Evolutionary conservation across 2,797 vertebrate species (phyloP).

Genomic region (Balearica regulorum): DNA sequence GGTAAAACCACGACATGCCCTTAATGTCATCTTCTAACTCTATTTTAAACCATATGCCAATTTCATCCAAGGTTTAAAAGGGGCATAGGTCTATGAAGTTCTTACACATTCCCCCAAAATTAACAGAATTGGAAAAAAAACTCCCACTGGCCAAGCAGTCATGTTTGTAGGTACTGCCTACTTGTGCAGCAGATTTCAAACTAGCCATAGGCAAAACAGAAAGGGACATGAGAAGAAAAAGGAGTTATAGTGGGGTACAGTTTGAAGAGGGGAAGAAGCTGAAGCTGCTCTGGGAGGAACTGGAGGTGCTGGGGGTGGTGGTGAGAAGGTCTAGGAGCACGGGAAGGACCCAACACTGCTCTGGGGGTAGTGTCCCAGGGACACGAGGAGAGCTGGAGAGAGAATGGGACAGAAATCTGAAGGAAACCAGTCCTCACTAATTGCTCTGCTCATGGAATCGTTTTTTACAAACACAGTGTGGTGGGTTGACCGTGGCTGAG

Average conservation of each 20-base stretch:
- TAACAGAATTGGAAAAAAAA: background rate
- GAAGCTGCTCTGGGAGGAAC: background rate
- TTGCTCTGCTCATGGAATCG: background rate
- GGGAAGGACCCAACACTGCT: background rate
- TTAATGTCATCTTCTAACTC: background rate
- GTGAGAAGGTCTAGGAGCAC: background rate
- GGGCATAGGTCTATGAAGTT: background rate
- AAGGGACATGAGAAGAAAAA: background rate
- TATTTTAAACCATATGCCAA: background rate
- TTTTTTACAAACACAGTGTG: background rate
- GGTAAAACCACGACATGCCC: no score
- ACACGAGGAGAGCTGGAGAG: background rate
- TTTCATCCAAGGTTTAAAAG: background rate
- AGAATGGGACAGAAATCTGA: background rate
- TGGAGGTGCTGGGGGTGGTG: background rate
- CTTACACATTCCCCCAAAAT: background rate
- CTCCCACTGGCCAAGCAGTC: background rate
- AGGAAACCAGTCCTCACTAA: background rate
- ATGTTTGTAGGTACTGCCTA: background rate
- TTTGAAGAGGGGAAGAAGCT: background rate
- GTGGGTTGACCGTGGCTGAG: no score
- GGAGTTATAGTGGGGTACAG: background rate
- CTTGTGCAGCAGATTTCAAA: background rate
- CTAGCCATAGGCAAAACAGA: background rate
- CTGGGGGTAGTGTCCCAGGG: no score